Evolutionary conservation across 2,797 vertebrate genomes (phyloP).

Genomic region (Coregonus suidteri): DNA sequence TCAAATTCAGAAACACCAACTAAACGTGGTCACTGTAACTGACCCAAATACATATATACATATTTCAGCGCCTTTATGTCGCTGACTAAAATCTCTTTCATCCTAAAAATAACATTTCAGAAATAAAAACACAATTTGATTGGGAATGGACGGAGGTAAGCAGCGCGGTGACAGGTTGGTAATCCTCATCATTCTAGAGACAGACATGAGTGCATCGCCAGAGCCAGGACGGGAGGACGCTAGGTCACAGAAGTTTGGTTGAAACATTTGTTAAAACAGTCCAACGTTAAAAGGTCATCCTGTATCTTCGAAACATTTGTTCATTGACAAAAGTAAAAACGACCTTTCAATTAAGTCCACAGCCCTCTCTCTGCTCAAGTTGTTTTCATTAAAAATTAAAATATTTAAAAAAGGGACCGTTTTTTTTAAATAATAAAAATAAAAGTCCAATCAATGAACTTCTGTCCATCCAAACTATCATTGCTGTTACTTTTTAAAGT

Average conservation of each 20-base stretch:
- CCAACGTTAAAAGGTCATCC: slow-evolving; percentile 56
- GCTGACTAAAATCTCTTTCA: slow-evolving; percentile 81
- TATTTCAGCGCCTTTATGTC: slow-evolving; percentile 73
- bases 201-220: slow-evolving; percentile 15
- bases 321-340: slow-evolving; percentile 39
- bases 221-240: slow-evolving; percentile 32
- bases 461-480: slow-evolving; percentile 55
- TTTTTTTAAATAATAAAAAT: slow-evolving; percentile 30
- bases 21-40: slow-evolving; percentile 89
- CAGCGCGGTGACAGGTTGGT: slow-evolving; percentile 53
- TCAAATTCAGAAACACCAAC: slow-evolving; percentile 83
- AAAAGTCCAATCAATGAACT: slow-evolving; percentile 55
- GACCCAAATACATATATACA: slow-evolving; percentile 92
- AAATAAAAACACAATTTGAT: slow-evolving; percentile 76
- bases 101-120: slow-evolving; percentile 81
- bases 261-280: slow-evolving; percentile 52
- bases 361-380: slow-evolving; percentile 25
- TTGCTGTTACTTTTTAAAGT: slow-evolving; percentile 55
- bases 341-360: slow-evolving; percentile 21
- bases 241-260: slow-evolving; percentile 64
- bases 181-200: slow-evolving; percentile 67
- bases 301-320: slow-evolving; percentile 46
- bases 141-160: slow-evolving; percentile 59
- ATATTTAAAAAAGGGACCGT: slow-evolving; percentile 2
- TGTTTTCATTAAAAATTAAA: slow-evolving; percentile 23